Evolutionary conservation across 2,888 invertebrate species (phyloP).

Genomic region (Hydrotaea diabolus): DNA sequence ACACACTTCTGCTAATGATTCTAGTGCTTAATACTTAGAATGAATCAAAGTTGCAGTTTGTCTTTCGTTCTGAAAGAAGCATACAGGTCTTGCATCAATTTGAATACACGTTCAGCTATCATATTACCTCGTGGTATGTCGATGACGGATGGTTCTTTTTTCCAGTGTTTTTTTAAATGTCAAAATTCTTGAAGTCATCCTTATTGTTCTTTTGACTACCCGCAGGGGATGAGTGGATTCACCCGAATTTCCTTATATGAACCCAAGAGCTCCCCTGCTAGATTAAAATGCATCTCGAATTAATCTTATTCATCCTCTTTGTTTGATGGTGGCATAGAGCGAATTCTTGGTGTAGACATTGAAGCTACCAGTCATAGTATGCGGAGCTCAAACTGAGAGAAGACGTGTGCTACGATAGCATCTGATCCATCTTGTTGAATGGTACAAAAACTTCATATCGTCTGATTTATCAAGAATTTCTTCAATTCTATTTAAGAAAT

Average conservation of each 20-base stretch:
- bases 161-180: too few species aligned
- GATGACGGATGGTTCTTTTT: not conserved
- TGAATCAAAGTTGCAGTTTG: constrained; percentile 9
- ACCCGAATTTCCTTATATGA: not conserved
- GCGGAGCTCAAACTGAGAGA: not conserved
- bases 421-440: not conserved
- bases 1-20: not conserved
- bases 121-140: not conserved
- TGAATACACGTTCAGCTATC: not conserved
- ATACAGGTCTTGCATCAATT: not conserved
- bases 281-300: too few species aligned
- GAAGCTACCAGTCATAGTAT: too few species aligned
- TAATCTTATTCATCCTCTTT: too few species aligned
- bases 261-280: too few species aligned
- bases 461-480: constrained; percentile 11
- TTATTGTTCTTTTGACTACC: constrained; percentile 1
- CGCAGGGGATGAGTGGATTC: not conserved
- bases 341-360: too few species aligned
- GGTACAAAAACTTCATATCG: constrained; percentile 1
- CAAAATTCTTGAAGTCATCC: too few species aligned
- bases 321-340: not conserved
- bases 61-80: not conserved
- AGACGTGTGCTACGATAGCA: not conserved
- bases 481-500: not conserved
- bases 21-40: not conserved